Percentiles rank a stretch among this genome's conserved stretches.
Evolutionary conservation across 2,113 vertebrate species (phyloP).

Genomic region (Gadus macrocephalus): DNA sequence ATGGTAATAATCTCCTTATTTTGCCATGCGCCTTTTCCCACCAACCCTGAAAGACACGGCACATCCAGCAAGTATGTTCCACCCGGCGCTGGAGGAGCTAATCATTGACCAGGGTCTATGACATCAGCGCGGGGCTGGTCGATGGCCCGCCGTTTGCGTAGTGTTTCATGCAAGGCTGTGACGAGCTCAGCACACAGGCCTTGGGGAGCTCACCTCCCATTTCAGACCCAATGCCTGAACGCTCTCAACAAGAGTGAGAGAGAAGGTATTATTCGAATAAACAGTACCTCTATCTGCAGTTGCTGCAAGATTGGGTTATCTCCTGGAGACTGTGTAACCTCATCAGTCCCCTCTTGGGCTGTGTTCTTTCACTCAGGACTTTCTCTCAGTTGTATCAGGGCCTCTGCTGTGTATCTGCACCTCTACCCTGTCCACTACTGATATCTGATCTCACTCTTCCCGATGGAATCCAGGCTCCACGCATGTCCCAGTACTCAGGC

Average conservation of each 20-base stretch:
- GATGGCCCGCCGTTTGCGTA: slow-evolving; percentile 27
- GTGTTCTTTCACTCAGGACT: neutral
- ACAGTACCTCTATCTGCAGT: too few species aligned
- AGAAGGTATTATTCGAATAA: slow-evolving; percentile 2
- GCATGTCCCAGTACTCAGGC: slow-evolving; percentile 42
- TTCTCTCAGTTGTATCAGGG: neutral
- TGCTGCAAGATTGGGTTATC: too few species aligned
- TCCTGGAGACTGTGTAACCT: too few species aligned
- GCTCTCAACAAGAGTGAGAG: too few species aligned
- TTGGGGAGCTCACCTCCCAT: too few species aligned
- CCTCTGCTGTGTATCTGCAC: too few species aligned
- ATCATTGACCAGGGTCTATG: neutral
- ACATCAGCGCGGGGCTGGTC: neutral
- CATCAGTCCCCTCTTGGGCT: too few species aligned
- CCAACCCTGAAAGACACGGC: neutral
- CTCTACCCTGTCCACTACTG: neutral
- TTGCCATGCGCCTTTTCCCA: neutral
- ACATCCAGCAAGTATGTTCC: too few species aligned
- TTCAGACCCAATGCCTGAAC: too few species aligned
- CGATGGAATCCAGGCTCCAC: slow-evolving; percentile 51
- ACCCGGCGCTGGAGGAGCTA: neutral
- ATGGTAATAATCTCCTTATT: slow-evolving; percentile 50
- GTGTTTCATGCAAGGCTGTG: slow-evolving; percentile 52
- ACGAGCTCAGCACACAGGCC: slow-evolving; percentile 24
- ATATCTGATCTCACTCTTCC: slow-evolving; percentile 8